Percentiles rank a stretch among this genome's conserved stretches.
These are phyloP conservation scores for Parthenolecanium corni DNA, from an alignment of 2,888 invertebrate species.

Conservation along the genomic window DNA sequence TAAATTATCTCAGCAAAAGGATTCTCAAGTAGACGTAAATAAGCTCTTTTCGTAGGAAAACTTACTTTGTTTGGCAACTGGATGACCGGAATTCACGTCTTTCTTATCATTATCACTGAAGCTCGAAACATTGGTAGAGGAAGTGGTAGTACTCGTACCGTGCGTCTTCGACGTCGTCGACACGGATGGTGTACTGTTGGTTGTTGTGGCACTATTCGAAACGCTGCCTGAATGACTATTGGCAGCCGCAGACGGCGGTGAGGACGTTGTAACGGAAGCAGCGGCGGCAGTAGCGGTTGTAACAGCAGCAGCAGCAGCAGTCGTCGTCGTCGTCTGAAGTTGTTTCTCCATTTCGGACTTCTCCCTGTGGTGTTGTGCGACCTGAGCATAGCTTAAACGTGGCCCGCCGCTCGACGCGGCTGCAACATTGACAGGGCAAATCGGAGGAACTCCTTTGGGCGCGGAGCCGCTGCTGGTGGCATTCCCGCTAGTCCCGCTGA, in stretches of 20 bases:
- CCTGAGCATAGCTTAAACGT: conserved; percentile 53
- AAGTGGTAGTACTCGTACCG: background rate
- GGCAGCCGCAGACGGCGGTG: conserved; percentile 34
- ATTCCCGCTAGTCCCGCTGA: background rate
- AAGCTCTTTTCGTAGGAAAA: too few relatives aligned
- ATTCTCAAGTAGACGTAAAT: too few relatives aligned
- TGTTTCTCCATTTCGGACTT: conserved; percentile 34
- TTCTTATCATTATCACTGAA: conserved; percentile 18
- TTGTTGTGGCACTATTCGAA: conserved; percentile 18
- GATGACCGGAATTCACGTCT: background rate
- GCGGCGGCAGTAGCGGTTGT: conserved; percentile 37
- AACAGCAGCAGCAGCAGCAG: conserved; percentile 40
- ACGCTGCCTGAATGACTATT: conserved; percentile 16
- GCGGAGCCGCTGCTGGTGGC: background rate
- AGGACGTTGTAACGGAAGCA: conserved; percentile 37
- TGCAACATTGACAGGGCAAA: conserved; percentile 5
- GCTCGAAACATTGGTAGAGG: conserved; percentile 23
- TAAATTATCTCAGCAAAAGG: too few relatives aligned
- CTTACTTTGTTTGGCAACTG: conserved; percentile 15
- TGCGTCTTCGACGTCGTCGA: background rate
- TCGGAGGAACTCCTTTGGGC: conserved; percentile 25
- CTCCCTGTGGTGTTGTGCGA: conserved; percentile 52
- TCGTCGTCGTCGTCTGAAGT: background rate
- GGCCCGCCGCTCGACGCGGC: conserved; percentile 25
- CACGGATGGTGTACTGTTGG: background rate